phyloP scores from a whole-genome alignment of 2,797 vertebrate species.

The Enteromius fasciolatus region DNA sequence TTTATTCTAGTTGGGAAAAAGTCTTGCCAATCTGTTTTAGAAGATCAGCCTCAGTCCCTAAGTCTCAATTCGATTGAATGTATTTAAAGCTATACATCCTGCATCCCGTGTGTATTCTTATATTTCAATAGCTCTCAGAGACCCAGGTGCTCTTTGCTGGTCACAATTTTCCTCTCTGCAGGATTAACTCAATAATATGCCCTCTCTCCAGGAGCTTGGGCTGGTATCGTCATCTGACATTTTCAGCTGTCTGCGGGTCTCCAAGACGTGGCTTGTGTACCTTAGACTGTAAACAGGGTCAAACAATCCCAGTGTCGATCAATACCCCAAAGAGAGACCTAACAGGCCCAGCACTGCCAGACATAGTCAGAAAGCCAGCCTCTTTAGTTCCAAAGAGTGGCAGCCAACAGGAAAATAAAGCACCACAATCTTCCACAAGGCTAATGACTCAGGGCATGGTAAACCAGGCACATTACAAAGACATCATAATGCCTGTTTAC shows the following conservation, averaged over 20 bases:
- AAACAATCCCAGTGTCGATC: conserved; percentile 53
- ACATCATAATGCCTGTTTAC: conserved; percentile 68
- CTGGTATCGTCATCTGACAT: conserved; percentile 51
- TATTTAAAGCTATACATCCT: conserved; percentile 50
- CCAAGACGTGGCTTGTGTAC: conserved; percentile 44
- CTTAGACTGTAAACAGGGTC: conserved; percentile 58
- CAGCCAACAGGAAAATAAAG: conserved; percentile 67
- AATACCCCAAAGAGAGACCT: conserved; percentile 47
- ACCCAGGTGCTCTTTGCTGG: conserved; percentile 58
- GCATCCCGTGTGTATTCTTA: conserved; percentile 34
- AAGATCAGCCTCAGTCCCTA: conserved; percentile 14
- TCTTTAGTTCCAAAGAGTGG: conserved; percentile 32
- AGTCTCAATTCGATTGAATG: conserved; percentile 19
- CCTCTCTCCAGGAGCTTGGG: conserved; percentile 35
- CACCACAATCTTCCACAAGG: conserved; percentile 61
- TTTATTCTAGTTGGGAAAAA: conserved; percentile 7
- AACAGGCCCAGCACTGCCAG: conserved; percentile 25
- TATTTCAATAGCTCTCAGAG: conserved; percentile 54
- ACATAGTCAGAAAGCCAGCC: conserved; percentile 6
- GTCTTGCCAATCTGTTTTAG: conserved; percentile 11
- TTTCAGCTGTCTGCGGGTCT: conserved; percentile 53
- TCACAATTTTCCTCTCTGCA: conserved; percentile 56
- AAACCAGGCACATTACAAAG: conserved; percentile 70
- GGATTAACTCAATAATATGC: conserved; percentile 61
- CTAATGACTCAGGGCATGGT: conserved; percentile 65